phyloP scores from a whole-genome alignment of 2,888 invertebrate genomes.

The Lasioglossum morio region DNA sequence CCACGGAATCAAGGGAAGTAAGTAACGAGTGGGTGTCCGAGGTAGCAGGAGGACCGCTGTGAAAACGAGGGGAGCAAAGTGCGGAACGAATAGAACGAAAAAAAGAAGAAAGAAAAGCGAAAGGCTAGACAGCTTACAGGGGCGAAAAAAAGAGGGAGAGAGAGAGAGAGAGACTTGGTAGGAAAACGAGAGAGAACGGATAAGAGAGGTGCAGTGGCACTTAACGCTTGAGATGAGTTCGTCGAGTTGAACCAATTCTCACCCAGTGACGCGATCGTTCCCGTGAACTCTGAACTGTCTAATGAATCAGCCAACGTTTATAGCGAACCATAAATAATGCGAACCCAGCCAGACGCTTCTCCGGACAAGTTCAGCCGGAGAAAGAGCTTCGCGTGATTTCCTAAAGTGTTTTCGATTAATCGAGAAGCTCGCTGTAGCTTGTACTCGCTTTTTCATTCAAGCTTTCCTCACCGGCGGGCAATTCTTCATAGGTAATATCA shows the following conservation, averaged over 20 bases:
- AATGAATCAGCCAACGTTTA: slow-evolving; percentile 72
- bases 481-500: not conserved
- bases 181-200: slow-evolving; percentile 37
- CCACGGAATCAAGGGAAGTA: slow-evolving; percentile 1
- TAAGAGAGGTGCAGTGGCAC: slow-evolving; percentile 55
- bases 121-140: not conserved
- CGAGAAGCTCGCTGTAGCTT: not conserved
- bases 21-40: slow-evolving; percentile 36
- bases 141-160: not conserved
- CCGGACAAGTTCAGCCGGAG: not conserved
- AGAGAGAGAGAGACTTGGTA: not conserved
- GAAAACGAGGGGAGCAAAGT: slow-evolving; percentile 49
- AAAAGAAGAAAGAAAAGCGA: not conserved
- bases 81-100: slow-evolving; percentile 21
- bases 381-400: not conserved
- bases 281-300: slow-evolving; percentile 65
- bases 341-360: slow-evolving; percentile 18
- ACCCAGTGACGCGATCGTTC: slow-evolving; percentile 72
- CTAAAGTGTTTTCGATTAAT: not conserved
- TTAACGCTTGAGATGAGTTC: slow-evolving; percentile 64
- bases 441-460: not conserved
- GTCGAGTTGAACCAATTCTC: slow-evolving; percentile 72
- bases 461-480: not conserved
- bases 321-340: slow-evolving; percentile 63
- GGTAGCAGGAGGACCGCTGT: slow-evolving; percentile 30